phyloP scores from a whole-genome alignment of 2,888 invertebrate genomes.

The Acholoe squamosa region DNA sequence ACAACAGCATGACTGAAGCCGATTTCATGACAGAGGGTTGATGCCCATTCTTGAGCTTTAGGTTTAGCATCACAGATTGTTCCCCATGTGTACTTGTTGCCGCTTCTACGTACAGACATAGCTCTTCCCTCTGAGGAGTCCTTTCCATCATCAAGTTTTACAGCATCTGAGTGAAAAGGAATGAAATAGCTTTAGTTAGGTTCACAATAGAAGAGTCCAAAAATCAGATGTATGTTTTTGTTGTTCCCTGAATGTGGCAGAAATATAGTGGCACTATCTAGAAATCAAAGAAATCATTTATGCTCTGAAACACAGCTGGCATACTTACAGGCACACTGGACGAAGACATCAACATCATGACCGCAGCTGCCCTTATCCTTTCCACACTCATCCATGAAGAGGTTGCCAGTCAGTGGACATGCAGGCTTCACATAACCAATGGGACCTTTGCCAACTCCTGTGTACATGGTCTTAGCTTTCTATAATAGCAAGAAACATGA shows the following conservation, averaged over 20 bases:
- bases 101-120: background rate
- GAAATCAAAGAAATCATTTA: background rate
- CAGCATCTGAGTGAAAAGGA: constrained; percentile 2
- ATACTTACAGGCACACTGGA: constrained; percentile 17
- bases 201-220: background rate
- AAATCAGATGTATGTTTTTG: background rate
- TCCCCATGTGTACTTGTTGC: background rate
- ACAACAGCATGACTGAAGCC: background rate
- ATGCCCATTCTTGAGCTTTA: background rate
- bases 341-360: constrained; percentile 24
- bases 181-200: background rate
- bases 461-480: background rate
- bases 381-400: constrained; percentile 37
- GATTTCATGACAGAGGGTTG: constrained; percentile 1
- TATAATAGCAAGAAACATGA: background rate
- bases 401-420: background rate
- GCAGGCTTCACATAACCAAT: background rate
- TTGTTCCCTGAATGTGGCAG: background rate
- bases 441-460: background rate
- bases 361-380: constrained; percentile 1
- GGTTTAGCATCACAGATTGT: constrained; percentile 17
- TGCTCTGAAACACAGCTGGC: background rate
- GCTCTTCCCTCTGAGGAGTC: background rate
- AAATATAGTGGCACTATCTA: background rate
- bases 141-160: constrained; percentile 30